Percentiles rank a stretch among this genome's conserved stretches.
These are phyloP conservation scores for Hemitrygon akajei DNA, from an alignment of 2,797 vertebrate genomes.

Conservation along the genomic window DNA sequence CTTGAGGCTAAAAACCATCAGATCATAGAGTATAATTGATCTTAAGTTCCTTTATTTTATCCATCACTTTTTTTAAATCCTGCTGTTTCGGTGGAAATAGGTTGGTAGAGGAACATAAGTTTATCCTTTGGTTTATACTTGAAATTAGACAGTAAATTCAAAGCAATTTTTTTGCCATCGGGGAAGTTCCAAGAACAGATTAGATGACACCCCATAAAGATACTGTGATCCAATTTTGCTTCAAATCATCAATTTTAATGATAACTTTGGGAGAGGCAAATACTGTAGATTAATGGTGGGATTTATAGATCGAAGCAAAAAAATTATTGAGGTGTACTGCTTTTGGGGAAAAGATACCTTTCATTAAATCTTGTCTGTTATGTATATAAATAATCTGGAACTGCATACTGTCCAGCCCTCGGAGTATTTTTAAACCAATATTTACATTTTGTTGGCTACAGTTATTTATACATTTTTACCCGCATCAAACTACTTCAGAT, in stretches of 20 bases:
- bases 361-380: not conserved
- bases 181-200: not conserved
- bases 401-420: not conserved
- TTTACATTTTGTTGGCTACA: not conserved
- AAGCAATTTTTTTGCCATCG: not conserved
- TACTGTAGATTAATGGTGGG: not conserved
- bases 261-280: not conserved
- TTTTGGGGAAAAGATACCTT: not conserved
- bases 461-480: not conserved
- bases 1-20: not conserved
- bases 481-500: not conserved
- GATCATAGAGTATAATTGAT: not conserved
- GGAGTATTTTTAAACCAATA: not conserved
- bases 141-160: not conserved
- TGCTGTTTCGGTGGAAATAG: not conserved
- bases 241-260: not conserved
- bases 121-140: not conserved
- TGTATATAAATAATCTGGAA: not conserved
- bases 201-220: not conserved
- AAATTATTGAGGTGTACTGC: not conserved
- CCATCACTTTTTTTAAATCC: not conserved
- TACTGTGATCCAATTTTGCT: not conserved
- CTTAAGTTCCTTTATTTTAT: not conserved
- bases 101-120: not conserved
- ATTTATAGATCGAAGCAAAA: not conserved